Conservation (phyloP, 37 sponge, comb jelly and placozoan genomes). For the Hormiphora californensis region DNA sequence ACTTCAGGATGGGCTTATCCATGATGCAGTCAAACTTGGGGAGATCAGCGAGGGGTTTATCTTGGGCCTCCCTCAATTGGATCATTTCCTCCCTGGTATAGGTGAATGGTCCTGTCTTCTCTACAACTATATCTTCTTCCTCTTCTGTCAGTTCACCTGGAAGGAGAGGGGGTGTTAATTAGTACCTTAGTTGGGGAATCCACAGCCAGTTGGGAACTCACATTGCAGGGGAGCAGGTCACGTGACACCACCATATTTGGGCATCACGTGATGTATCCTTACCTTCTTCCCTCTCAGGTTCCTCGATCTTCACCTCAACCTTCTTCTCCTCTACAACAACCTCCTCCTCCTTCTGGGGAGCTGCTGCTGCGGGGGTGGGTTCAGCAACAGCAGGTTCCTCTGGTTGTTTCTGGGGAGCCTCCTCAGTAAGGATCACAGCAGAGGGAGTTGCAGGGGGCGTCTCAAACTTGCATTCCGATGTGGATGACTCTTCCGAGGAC, state of each 20-base stretch:
- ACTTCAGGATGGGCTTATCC: constrained; percentile 38
- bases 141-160: constrained; percentile 24
- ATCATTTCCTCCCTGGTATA: constrained; percentile 43
- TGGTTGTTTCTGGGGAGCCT: too few relatives aligned
- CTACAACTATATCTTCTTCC: neutral
- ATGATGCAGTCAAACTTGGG: constrained; percentile 42
- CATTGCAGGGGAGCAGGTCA: neutral
- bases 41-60: neutral
- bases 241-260: neutral
- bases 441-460: constrained; percentile 51
- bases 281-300: neutral
- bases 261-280: neutral
- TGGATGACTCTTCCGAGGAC: constrained; percentile 48
- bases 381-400: neutral
- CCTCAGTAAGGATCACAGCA: too few relatives aligned
- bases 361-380: neutral
- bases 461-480: constrained; percentile 14
- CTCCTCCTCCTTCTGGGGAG: neutral
- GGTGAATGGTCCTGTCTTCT: neutral
- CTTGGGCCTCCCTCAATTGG: constrained; percentile 5
- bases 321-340: neutral
- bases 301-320: neutral
- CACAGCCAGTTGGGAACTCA: too few relatives aligned
- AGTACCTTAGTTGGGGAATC: neutral
- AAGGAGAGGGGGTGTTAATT: neutral